These are phyloP conservation scores for Etia nguti DNA, from an alignment of 2,113 vertebrate genomes.

Conservation along the genomic window DNA sequence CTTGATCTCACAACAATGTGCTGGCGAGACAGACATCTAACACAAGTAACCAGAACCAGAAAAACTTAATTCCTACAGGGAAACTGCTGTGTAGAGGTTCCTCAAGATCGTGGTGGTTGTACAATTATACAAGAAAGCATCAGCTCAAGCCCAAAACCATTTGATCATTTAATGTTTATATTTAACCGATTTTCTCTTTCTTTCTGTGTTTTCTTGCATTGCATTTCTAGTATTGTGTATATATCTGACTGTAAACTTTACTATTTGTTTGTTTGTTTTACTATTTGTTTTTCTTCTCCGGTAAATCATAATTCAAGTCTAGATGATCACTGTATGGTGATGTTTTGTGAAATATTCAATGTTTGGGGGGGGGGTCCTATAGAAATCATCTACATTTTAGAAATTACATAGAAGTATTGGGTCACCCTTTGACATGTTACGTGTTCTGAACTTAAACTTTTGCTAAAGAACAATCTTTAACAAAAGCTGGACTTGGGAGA, in stretches of 20 bases:
- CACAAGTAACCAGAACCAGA: not conserved
- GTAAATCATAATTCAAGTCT: not conserved
- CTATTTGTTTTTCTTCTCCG: not conserved
- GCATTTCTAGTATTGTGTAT: slow-evolving; percentile 8
- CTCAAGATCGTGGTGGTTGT: not conserved
- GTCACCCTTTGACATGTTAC: not conserved
- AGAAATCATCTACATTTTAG: not conserved
- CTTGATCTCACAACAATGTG: not conserved
- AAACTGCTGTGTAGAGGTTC: not conserved
- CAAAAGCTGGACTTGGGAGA: not conserved
- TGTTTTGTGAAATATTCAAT: not conserved
- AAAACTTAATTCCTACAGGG: not conserved
- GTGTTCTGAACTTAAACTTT: not conserved
- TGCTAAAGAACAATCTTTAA: slow-evolving; percentile 3
- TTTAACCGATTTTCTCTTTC: not conserved
- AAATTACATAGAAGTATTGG: not conserved
- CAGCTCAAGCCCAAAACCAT: not conserved
- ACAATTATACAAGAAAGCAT: not conserved
- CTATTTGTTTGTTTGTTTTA: not conserved
- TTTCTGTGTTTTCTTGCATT: not conserved
- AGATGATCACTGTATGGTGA: not conserved
- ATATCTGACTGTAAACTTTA: slow-evolving; percentile 20
- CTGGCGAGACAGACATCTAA: not conserved
- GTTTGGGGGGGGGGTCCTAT: not conserved
- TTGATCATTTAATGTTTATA: not conserved